Percentiles rank a stretch among this genome's conserved stretches.
These are phyloP conservation scores for Uria lomvia DNA, from an alignment of 2,113 vertebrate genomes.

Conservation along the genomic window DNA sequence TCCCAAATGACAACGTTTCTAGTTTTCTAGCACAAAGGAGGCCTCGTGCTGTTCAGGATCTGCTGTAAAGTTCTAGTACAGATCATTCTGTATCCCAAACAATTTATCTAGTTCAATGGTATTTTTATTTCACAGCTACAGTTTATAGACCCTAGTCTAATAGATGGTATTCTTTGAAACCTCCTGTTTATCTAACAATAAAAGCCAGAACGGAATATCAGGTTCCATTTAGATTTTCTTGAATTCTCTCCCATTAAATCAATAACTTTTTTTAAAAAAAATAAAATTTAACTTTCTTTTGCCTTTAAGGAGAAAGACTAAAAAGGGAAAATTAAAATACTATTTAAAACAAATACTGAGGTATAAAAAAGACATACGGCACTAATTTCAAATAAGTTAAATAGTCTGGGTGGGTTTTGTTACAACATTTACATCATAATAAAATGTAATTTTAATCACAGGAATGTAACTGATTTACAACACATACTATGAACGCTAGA, in stretches of 20 bases:
- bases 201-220: slow-evolving; percentile 5
- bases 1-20: slow-evolving; percentile 51
- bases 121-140: slow-evolving; percentile 42
- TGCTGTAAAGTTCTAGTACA: slow-evolving; percentile 38
- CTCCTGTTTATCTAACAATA: slow-evolving; percentile 28
- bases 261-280: neutral
- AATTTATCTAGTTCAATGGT: slow-evolving; percentile 42
- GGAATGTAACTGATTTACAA: neutral
- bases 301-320: neutral
- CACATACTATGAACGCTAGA: neutral
- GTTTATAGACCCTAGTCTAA: slow-evolving; percentile 23
- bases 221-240: slow-evolving; percentile 42
- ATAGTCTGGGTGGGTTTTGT: neutral
- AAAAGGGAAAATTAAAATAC: neutral
- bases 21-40: slow-evolving; percentile 49
- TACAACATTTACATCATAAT: neutral
- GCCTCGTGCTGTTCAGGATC: slow-evolving; percentile 39
- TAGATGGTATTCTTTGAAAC: slow-evolving; percentile 57
- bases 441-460: neutral
- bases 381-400: neutral
- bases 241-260: slow-evolving; percentile 33
- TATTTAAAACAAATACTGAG: neutral
- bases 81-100: slow-evolving; percentile 55
- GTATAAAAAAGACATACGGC: neutral
- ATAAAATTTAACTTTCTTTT: neutral